Evolutionary conservation across 2,888 invertebrate species (phyloP).

Genomic region (Luffia ferchaultella): DNA sequence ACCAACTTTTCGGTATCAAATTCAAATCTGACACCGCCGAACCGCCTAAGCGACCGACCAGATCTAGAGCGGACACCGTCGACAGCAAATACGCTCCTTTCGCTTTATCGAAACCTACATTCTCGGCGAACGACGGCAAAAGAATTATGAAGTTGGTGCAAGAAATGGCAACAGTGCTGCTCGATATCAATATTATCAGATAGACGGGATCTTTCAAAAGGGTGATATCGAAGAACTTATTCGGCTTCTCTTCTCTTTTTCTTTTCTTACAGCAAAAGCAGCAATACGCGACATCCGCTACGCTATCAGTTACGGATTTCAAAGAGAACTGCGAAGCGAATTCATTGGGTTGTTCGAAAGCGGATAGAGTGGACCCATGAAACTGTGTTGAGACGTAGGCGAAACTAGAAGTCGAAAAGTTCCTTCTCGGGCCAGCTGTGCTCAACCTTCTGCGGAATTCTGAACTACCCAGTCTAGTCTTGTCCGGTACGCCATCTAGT

Average conservation of each 20-base stretch:
- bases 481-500: conserved; percentile 70
- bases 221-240: conserved; percentile 77
- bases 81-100: conserved; percentile 78
- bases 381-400: conserved; percentile 85
- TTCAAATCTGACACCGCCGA: conserved; percentile 83
- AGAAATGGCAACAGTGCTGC: conserved; percentile 86
- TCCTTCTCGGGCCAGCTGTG: conserved; percentile 62
- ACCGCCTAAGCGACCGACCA: conserved; percentile 85
- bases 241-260: conserved; percentile 30
- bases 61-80: conserved; percentile 81
- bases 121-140: conserved; percentile 78
- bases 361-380: conserved; percentile 83
- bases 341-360: conserved; percentile 76
- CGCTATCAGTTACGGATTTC: conserved; percentile 70
- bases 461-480: conserved; percentile 39
- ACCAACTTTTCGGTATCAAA: conserved; percentile 80
- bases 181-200: conserved; percentile 81
- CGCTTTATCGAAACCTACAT: conserved; percentile 75
- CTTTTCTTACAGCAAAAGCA: conserved; percentile 51
- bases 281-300: conserved; percentile 52
- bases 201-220: conserved; percentile 80
- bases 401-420: conserved; percentile 82
- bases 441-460: conserved; percentile 41
- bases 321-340: conserved; percentile 82
- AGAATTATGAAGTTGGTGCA: conserved; percentile 90